These are phyloP conservation scores for Zapornia atra DNA, from an alignment of 2,113 vertebrate genomes.

Conservation along the genomic window DNA sequence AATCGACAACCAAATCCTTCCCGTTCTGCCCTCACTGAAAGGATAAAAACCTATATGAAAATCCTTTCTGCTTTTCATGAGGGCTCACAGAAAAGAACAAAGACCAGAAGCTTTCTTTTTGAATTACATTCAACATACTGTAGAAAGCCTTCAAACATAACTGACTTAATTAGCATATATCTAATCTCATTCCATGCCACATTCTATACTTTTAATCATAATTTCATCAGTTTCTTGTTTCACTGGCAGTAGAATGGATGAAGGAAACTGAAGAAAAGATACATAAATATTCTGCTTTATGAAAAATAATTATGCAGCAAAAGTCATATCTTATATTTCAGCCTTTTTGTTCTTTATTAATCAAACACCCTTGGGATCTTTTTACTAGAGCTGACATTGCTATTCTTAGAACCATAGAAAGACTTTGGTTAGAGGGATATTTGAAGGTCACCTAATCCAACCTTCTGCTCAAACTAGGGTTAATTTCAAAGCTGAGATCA, in stretches of 20 bases:
- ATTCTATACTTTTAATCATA: neutral
- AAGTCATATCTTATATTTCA: neutral
- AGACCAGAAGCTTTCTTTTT: neutral
- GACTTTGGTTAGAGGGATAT: neutral
- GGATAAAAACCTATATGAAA: neutral
- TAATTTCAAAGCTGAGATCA: neutral
- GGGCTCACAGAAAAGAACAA: neutral
- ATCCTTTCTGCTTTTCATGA: neutral
- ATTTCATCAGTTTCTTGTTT: neutral
- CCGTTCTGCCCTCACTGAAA: neutral
- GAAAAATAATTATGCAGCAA: neutral
- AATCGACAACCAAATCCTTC: neutral
- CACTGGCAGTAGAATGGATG: accelerated
- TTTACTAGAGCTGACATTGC: neutral
- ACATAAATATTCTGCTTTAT: neutral
- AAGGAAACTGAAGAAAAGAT: neutral
- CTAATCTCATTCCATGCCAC: neutral
- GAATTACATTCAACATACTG: neutral
- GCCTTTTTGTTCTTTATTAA: neutral
- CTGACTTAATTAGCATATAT: neutral
- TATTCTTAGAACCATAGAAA: neutral
- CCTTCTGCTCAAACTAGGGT: neutral
- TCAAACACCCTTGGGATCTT: neutral
- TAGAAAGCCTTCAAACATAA: neutral
- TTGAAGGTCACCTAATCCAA: neutral